Percentiles rank a stretch among this genome's conserved stretches.
Evolutionary conservation across 1,140 invertebrate genomes (phyloP).

Genomic region (Rhizoglyphus robini): DNA sequence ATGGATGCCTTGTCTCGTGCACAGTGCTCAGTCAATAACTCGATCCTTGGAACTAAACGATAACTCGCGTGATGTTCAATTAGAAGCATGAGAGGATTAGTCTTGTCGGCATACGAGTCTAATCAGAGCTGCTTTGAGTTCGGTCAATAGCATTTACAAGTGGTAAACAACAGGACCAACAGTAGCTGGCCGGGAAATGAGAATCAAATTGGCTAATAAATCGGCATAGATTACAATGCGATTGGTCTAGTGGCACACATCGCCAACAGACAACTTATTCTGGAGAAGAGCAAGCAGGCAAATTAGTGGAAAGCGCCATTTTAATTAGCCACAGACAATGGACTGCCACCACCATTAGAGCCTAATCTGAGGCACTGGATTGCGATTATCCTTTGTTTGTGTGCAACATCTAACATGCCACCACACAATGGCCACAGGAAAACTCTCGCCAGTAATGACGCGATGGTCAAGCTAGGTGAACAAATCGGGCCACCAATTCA

Average conservation of each 20-base stretch:
- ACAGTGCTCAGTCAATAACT: not conserved
- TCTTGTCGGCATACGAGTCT: not conserved
- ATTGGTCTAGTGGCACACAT: not conserved
- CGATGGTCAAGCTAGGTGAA: not conserved
- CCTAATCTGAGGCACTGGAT: not conserved
- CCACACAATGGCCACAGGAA: not conserved
- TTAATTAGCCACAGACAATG: not conserved
- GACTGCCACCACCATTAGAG: not conserved
- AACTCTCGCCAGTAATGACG: not conserved
- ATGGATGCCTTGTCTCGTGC: no score
- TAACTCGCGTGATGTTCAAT: not conserved
- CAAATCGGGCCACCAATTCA: not conserved
- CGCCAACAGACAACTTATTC: not conserved
- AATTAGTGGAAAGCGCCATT: not conserved
- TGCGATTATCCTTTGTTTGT: not conserved
- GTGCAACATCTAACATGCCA: not conserved
- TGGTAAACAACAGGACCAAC: not conserved
- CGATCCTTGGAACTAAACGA: not conserved
- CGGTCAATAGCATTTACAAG: not conserved
- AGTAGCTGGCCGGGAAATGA: not conserved
- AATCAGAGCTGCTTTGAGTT: not conserved
- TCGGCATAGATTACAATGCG: not conserved
- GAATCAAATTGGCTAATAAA: not conserved
- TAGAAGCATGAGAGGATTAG: not conserved
- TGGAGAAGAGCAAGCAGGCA: not conserved